Base-by-base conservation (phyloP, 2,797 vertebrate species). In the Hydrolagus colliei region DNA sequence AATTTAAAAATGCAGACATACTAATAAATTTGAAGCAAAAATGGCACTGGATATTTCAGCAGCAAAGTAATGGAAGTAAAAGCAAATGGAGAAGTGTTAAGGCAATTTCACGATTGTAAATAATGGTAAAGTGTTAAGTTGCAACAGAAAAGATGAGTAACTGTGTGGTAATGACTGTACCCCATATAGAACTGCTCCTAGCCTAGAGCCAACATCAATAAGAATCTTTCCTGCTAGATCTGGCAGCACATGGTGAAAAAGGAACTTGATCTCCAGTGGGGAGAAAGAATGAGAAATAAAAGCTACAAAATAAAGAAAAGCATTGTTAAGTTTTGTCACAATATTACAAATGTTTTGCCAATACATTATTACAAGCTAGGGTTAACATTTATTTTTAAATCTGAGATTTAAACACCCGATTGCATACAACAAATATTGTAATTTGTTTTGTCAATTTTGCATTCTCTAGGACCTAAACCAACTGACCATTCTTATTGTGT, bases 241-340 rank as follows among this genome's bases (percentile, higher is more conserved):
- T 61, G 97, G 97, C 68, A 98, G 94, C 88, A 95, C 91, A 16
- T 94, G 93, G 82, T 95, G 94, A 91, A 97, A 98, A 88, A 99
- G 92, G 90, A 97, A 98, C 92, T 93, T 95, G 87, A 98, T 93
- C 92, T 98, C 97, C 87, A 91, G 27, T 74, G 95, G 88, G 1
- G 96, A 98, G 93, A 98, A 98, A 6, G 96, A 98, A 93, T 98
- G 97, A 77, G 96, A 98, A 92, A 98, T 93, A 92, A 98, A 97
- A 75, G 96, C 97, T 97, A 92, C 92, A 87, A 73, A 22, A 75
- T 27, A 75, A 82, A 13, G 72, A 22, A 85, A 68, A 22, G 87
- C 68, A 88, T 16, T 0, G 71, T 52, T 86, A 71, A 71, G 68
- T 71, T 71, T 71, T 71, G 14, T 12, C 18, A 71, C 68, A 71